Evolutionary conservation across 2,113 vertebrate genomes (phyloP), one percentile per base, ranked within the genome.

Genomic region (Nerophis ophidion): DNA sequence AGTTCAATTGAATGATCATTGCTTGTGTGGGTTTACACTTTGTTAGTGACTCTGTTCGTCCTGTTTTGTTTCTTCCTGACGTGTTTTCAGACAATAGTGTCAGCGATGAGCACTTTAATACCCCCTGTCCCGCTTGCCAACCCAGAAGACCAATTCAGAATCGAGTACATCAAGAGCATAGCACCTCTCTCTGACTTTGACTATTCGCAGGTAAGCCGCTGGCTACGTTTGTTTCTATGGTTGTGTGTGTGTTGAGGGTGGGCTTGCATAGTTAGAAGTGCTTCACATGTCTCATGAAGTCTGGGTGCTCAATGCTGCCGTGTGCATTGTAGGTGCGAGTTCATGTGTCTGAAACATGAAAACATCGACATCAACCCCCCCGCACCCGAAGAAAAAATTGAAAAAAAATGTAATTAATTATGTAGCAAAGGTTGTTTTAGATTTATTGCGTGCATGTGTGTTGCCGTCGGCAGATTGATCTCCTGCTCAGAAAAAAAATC

Each of bases 161-260:
- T 95, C 73, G 96, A 99, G 84, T 99, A 97, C 84, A 97, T 99
- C 92, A 97, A 98, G 90, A 98, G 95, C 90, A 96, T 99, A 91
- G 95, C 94, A 61, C 94, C 92, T 50, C 94, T 98, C 79, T 97
- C 96, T 14, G 97, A 99, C 87, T 98, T 98, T 61, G 95, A 99
- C 80, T 98, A 97, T 79, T 93, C 97, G 60, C 92, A 97, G 95
- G 97, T 99, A 93, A 91, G 92, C 57, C 12, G 6, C 55, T 65
- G 19, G 16, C 10, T 8, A 59, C 44, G 35, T 68, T 55, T 36
- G 26, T 7, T 51, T 5, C 56, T 19, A 2, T 26, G 26, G 4
- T 26, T 26, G 26, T 8, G 17, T 1, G n/a, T n/a, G 34, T 56
- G 17, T 36, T 56, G 10, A 19, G 17, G 4, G 2, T 44, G 10